Evolutionary conservation across 2,797 vertebrate species (phyloP).

Genomic region (Craterocephalus amniculus): DNA sequence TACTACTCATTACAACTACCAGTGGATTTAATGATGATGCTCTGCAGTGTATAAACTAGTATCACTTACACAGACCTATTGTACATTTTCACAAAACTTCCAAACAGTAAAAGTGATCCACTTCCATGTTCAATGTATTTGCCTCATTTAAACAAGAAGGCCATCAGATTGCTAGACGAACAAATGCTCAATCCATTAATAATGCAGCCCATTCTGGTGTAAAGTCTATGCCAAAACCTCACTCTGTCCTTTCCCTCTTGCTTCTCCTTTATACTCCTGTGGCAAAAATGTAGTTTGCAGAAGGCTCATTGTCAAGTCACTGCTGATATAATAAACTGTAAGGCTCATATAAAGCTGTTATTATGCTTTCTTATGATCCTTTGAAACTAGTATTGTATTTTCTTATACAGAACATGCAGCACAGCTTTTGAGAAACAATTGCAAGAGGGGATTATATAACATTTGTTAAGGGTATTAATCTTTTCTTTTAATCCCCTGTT

Average conservation of each 20-base stretch:
- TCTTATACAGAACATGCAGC: slow-evolving; percentile 24
- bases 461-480: slow-evolving; percentile 69
- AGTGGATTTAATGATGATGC: no score
- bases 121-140: background rate
- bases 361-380: slow-evolving; percentile 25
- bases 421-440: slow-evolving; percentile 51
- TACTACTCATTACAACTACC: no score
- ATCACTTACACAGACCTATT: no score
- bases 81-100: background rate
- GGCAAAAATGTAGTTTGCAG: slow-evolving; percentile 42
- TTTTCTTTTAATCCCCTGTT: slow-evolving; percentile 60
- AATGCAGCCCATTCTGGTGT: slow-evolving; percentile 26
- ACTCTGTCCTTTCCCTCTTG: slow-evolving; percentile 49
- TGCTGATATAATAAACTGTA: slow-evolving; percentile 54
- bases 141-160: slow-evolving; percentile 7
- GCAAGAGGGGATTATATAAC: slow-evolving; percentile 59
- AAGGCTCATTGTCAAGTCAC: slow-evolving; percentile 56
- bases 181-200: slow-evolving; percentile 39
- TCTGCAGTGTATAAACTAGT: no score
- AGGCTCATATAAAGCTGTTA: slow-evolving; percentile 39
- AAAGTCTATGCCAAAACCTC: slow-evolving; percentile 42
- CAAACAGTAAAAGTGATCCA: background rate
- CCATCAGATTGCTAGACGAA: slow-evolving; percentile 18
- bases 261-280: slow-evolving; percentile 44
- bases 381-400: slow-evolving; percentile 24